These are phyloP conservation scores for Leiothrix lutea DNA, from an alignment of 2,113 vertebrate genomes.

Conservation along the genomic window DNA sequence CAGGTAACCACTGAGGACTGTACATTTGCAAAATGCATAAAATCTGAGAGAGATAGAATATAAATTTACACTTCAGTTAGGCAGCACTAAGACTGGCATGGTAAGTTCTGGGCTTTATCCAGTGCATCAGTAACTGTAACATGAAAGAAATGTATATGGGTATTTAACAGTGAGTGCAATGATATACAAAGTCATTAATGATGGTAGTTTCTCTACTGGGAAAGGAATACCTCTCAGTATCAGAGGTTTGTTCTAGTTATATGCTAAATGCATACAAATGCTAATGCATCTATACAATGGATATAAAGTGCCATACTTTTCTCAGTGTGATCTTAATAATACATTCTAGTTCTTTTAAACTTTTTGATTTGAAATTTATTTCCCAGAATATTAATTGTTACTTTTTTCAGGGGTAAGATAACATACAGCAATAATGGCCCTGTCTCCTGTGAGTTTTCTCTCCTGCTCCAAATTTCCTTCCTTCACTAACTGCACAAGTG, in stretches of 20 bases:
- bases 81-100: neutral
- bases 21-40: neutral
- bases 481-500: neutral
- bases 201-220: neutral
- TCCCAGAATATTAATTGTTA: neutral
- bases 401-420: neutral
- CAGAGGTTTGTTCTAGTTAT: neutral
- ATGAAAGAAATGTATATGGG: neutral
- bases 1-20: neutral
- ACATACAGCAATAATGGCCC: neutral
- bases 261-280: neutral
- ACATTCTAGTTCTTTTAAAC: neutral
- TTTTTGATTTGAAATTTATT: neutral
- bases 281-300: neutral
- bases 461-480: neutral
- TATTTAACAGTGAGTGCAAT: neutral
- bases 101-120: neutral
- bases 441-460: neutral
- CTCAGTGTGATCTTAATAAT: neutral
- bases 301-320: neutral
- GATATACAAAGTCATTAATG: neutral
- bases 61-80: neutral
- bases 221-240: neutral
- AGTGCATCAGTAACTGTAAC: neutral
- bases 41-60: neutral